phyloP scores from a whole-genome alignment of 2,888 invertebrate genomes.

The Ormyrus labotus region DNA sequence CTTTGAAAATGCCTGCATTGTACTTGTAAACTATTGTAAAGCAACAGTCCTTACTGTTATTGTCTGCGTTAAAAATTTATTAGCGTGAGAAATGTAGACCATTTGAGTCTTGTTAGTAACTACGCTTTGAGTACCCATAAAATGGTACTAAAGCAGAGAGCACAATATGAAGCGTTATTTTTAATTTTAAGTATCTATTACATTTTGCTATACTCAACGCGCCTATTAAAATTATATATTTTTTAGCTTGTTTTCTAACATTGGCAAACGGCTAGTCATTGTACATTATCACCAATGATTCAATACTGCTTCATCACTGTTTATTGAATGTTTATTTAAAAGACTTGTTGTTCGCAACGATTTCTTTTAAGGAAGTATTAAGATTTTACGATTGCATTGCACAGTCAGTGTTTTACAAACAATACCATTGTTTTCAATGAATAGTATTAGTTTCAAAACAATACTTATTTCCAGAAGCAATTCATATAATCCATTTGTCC shows the following conservation, averaged over 20 bases:
- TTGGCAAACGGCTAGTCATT: conserved; percentile 28
- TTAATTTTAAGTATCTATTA: conserved; percentile 1
- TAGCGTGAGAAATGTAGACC: not conserved
- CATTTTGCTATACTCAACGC: conserved; percentile 6
- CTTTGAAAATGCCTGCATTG: not conserved
- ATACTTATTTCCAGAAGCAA: conserved; percentile 31
- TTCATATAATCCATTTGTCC: not conserved
- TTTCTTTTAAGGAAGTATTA: conserved; percentile 18
- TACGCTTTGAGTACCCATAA: conserved; percentile 15
- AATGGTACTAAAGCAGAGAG: not conserved
- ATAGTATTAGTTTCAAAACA: conserved; percentile 24
- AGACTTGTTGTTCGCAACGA: conserved; percentile 23
- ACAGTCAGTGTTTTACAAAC: conserved; percentile 37
- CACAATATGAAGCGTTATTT: not conserved
- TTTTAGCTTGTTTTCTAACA: conserved; percentile 12
- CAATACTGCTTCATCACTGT: conserved; percentile 41
- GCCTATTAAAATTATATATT: conserved; percentile 12
- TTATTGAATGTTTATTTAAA: conserved; percentile 33
- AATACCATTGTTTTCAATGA: conserved; percentile 46
- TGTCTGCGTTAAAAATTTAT: too few species aligned
- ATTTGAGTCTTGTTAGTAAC: not conserved
- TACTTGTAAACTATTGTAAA: too few species aligned
- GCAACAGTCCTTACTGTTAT: too few species aligned
- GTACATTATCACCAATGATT: conserved; percentile 21
- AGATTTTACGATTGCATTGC: conserved; percentile 32